Evolutionary conservation across 2,888 invertebrate species (phyloP), one percentile per base, ranked within the genome.

Genomic region (Pediacus dermestoides): DNA sequence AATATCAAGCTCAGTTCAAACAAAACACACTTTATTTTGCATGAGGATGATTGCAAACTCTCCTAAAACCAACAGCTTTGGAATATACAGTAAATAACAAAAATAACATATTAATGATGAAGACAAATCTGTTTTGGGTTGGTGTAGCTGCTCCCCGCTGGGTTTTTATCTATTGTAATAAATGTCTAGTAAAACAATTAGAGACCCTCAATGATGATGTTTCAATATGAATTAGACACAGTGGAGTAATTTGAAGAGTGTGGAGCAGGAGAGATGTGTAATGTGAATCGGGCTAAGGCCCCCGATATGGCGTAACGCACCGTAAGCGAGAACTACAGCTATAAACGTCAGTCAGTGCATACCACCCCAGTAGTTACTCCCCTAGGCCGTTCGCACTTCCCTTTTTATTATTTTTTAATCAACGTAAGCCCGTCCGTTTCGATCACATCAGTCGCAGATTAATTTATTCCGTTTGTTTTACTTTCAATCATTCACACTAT

Each of bases 371-470:
- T n/a, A n/a, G n/a, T 25, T 25, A 25, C 11, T 18, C 30, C 42
- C 30, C 32, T 39, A 34, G 35, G 37, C 37, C 44, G 47, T 50
- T 52, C 50, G 41, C 55, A 52, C 52, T 51, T 53, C 56, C 55
- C 54, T 58, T 55, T 59, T 52, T 60, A 61, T 61, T 61, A 60
- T 59, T 61, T 58, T 61, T 61, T 57, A 61, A 60, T 60, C 60
- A 61, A 51, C 55, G 44, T 44, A 48, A 53, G 49, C 46, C 51
- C 46, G 45, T 40, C 39, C 43, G 46, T 34, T n/a, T 39, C 51
- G 43, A 44, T 50, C 42, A 42, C 38, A 39, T 16, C 44, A 37
- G 46, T 48, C 39, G 42, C 53, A 52, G 56, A 53, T 53, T 58
- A 55, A 58, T 57, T 55, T 51, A 55, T 60, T 57, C 51, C 55